phyloP scores from a whole-genome alignment of 2,888 invertebrate species.

The Asteroscopus sphinx region DNA sequence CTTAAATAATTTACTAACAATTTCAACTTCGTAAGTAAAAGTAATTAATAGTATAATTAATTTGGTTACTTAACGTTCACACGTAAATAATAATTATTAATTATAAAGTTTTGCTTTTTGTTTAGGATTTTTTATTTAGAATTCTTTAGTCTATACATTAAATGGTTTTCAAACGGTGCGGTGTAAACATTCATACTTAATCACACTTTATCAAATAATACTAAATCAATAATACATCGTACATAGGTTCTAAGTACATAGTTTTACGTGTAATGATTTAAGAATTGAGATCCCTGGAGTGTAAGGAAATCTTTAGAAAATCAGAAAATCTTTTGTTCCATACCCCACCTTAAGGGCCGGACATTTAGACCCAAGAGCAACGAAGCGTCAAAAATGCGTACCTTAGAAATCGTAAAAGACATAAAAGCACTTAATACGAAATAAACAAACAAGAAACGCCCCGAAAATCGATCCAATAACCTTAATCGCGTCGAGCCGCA shows the following conservation, averaged over 20 bases:
- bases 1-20: slow-evolving; percentile 21
- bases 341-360: slow-evolving; percentile 13
- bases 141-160: background rate
- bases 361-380: slow-evolving; percentile 51
- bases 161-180: background rate
- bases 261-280: background rate
- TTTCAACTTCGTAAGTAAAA: slow-evolving; percentile 1
- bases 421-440: slow-evolving; percentile 66
- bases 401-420: slow-evolving; percentile 58
- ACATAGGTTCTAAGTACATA: too few species aligned
- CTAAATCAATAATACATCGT: too few species aligned
- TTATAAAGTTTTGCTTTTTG: background rate
- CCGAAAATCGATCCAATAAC: slow-evolving; percentile 69
- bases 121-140: background rate
- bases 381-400: slow-evolving; percentile 49
- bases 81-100: background rate
- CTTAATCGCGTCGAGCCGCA: slow-evolving; percentile 68
- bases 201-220: too few species aligned
- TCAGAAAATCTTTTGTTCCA: background rate
- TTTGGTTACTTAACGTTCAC: background rate
- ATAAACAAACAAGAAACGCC: slow-evolving; percentile 67
- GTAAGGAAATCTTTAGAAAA: background rate
- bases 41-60: too few species aligned
- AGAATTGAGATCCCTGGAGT: background rate
- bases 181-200: too few species aligned